These are phyloP conservation scores for Phenganax subtilis DNA, from an alignment of 92 coral and sea anemone genomes.

Conservation along the genomic window DNA sequence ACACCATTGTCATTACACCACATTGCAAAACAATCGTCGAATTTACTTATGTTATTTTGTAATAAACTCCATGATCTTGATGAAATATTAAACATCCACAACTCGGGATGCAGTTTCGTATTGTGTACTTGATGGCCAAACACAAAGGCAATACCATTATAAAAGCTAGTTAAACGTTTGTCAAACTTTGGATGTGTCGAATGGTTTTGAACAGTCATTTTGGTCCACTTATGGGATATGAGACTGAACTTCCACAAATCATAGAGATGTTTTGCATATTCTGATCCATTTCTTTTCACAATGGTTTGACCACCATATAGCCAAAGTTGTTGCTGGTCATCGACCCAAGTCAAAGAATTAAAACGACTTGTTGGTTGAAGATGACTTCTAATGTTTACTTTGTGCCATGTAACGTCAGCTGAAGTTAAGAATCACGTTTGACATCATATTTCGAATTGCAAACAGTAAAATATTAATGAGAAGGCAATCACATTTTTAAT, in stretches of 20 bases:
- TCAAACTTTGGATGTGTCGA: not conserved
- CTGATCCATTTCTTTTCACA: conserved; percentile 3
- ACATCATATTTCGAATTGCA: not conserved
- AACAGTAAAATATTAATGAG: conserved; percentile 13
- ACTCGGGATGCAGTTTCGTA: conserved; percentile 12
- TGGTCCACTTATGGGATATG: conserved; percentile 47
- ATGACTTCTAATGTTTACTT: not conserved
- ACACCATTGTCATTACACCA: conserved; percentile 63
- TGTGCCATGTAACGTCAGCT: conserved; percentile 65
- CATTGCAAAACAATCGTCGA: conserved; percentile 53
- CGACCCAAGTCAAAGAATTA: conserved; percentile 67
- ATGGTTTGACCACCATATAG: conserved; percentile 61
- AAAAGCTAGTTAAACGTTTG: conserved; percentile 57
- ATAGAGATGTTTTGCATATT: conserved; percentile 35
- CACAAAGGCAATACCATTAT: conserved; percentile 48
- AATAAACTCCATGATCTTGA: conserved; percentile 51
- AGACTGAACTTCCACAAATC: conserved; percentile 70
- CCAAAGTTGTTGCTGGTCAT: conserved; percentile 58
- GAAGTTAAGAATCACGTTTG: not conserved
- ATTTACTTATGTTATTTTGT: conserved; percentile 9
- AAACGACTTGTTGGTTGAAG: conserved; percentile 65
- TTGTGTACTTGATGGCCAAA: conserved; percentile 45
- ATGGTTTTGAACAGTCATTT: not conserved
- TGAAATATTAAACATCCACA: conserved; percentile 62
- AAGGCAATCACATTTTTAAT: not conserved